Percentiles rank a stretch among this genome's conserved stretches.
Evolutionary conservation across 2,888 invertebrate genomes (phyloP).

Genomic region (Balanococcus diminutus): DNA sequence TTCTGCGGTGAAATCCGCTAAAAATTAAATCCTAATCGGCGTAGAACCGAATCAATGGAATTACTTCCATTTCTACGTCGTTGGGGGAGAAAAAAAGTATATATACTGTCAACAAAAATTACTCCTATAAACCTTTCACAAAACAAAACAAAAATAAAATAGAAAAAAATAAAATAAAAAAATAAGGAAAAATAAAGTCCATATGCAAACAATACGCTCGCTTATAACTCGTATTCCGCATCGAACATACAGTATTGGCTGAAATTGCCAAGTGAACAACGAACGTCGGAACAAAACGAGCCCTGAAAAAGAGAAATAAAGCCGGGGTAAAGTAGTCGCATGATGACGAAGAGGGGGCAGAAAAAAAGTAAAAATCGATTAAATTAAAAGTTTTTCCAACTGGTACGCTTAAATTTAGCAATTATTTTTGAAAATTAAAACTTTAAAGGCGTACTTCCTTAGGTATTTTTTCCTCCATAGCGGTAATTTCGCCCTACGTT

Average conservation of each 20-base stretch:
- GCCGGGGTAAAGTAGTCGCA: not conserved
- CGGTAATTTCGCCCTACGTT: not conserved
- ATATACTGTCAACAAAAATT: constrained; percentile 23
- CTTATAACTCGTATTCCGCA: too few species aligned
- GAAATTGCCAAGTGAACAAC: not conserved
- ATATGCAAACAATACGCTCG: constrained; percentile 9
- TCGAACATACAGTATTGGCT: not conserved
- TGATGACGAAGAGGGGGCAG: not conserved
- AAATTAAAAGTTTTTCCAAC: constrained; percentile 22
- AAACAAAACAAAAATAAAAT: not conserved
- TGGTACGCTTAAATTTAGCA: constrained; percentile 23
- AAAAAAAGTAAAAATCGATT: constrained; percentile 21
- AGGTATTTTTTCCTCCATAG: not conserved
- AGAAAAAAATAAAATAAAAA: not conserved
- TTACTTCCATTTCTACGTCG: not conserved
- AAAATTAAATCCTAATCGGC: too few species aligned
- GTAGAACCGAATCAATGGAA: too few species aligned
- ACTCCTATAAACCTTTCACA: not conserved
- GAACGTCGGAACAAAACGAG: not conserved
- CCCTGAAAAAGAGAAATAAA: not conserved
- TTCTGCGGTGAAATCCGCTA: too few species aligned
- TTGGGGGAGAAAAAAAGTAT: too few species aligned
- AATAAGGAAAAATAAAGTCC: not conserved
- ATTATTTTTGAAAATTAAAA: constrained; percentile 30
- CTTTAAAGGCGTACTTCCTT: not conserved